These are phyloP conservation scores for Riparia riparia DNA, from an alignment of 2,113 vertebrate species.

Conservation along the genomic window DNA sequence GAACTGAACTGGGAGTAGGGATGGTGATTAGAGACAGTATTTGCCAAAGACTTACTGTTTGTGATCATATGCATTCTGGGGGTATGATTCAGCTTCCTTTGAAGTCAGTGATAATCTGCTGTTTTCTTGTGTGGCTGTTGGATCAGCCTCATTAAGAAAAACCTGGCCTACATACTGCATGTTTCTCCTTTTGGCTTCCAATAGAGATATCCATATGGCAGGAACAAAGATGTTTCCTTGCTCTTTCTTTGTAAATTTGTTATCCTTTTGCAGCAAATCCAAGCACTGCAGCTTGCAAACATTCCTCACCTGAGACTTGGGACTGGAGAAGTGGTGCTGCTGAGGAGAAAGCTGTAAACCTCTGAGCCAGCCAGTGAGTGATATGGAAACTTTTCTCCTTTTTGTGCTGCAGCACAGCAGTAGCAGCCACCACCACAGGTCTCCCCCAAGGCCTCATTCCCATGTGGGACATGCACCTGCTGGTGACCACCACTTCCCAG, in stretches of 20 bases:
- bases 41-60: not conserved
- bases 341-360: not conserved
- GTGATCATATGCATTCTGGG: not conserved
- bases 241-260: not conserved
- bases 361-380: not conserved
- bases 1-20: not conserved
- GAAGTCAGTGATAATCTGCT: slow-evolving; percentile 10
- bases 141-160: not conserved
- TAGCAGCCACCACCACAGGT: not conserved
- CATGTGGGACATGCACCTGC: not conserved
- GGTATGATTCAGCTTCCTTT: not conserved
- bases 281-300: not conserved
- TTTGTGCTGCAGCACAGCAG: not conserved
- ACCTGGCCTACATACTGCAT: not conserved
- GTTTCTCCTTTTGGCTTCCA: slow-evolving; percentile 6
- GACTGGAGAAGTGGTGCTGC: not conserved
- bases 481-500: not conserved
- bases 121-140: not conserved
- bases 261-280: slow-evolving; percentile 15
- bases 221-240: not conserved
- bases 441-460: not conserved
- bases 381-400: not conserved
- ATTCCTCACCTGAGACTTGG: not conserved
- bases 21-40: not conserved
- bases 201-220: not conserved